Conservation (phyloP, 2,888 invertebrate genomes). For the Lydus trimaculatus region DNA sequence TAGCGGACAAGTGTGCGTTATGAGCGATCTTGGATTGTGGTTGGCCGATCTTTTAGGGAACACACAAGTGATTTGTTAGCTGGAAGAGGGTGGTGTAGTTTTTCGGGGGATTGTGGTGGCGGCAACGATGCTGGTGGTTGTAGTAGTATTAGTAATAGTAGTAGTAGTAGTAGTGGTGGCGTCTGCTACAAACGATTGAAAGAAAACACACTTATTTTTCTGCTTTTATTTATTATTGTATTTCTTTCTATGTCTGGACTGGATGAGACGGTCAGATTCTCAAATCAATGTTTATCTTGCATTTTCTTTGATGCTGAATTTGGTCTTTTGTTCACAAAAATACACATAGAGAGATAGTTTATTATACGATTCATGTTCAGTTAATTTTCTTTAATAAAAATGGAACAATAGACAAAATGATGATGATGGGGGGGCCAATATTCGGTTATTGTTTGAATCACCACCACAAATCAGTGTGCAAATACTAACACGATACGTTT, state of each 20-base stretch:
- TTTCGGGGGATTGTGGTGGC: neutral
- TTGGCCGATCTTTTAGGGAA: conserved; percentile 38
- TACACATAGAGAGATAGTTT: neutral
- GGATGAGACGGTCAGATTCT: conserved; percentile 38
- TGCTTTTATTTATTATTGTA: conserved; percentile 45
- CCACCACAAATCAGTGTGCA: conserved; percentile 40
- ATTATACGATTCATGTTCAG: neutral
- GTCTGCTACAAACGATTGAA: conserved; percentile 49
- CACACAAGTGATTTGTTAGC: conserved; percentile 47
- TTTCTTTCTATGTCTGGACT: conserved; percentile 31
- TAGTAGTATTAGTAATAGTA: conserved; percentile 24
- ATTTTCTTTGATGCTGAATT: conserved; percentile 36
- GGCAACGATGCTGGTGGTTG: neutral
- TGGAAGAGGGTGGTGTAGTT: neutral
- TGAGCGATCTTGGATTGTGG: conserved; percentile 38
- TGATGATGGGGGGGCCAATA: neutral
- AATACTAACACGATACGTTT: conserved; percentile 47
- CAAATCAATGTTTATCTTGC: conserved; percentile 51
- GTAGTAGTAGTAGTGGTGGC: conserved; percentile 33
- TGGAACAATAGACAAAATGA: neutral
- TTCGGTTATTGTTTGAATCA: conserved; percentile 1
- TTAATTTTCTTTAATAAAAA: neutral
- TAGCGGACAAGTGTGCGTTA: conserved; percentile 44
- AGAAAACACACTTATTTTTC: conserved; percentile 48
- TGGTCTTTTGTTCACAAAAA: neutral